These are phyloP conservation scores for Drosophila gaucha DNA, from an alignment of 2,888 invertebrate genomes.

Conservation along the genomic window DNA sequence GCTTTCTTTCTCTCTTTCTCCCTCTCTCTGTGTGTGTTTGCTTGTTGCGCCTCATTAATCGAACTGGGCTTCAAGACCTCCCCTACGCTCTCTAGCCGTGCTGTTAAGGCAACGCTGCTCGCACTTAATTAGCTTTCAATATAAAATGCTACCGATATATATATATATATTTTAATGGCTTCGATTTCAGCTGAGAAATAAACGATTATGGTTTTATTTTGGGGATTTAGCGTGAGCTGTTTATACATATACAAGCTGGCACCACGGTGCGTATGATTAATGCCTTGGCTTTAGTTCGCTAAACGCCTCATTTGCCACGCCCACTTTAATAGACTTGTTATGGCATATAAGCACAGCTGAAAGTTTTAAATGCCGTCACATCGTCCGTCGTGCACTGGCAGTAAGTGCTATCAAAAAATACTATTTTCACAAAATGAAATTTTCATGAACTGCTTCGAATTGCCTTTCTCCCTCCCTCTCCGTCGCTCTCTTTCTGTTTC, in stretches of 20 bases:
- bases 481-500: neutral
- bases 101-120: constrained; percentile 21
- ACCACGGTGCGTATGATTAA: constrained; percentile 57
- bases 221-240: constrained; percentile 26
- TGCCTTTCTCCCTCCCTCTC: neutral
- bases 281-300: constrained; percentile 30
- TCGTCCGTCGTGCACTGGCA: constrained; percentile 23
- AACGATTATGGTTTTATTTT: constrained; percentile 48
- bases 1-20: neutral
- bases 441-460: constrained; percentile 53
- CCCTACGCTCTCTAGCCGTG: no score
- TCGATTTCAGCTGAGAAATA: constrained; percentile 45
- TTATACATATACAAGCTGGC: constrained; percentile 35
- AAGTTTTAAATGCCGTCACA: constrained; percentile 49
- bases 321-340: constrained; percentile 57
- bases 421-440: constrained; percentile 56
- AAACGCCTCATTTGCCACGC: constrained; percentile 52
- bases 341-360: constrained; percentile 47
- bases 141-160: constrained; percentile 62
- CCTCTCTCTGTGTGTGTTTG: constrained; percentile 14
- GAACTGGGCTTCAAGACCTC: constrained; percentile 27
- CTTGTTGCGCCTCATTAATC: constrained; percentile 72
- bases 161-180: constrained; percentile 63
- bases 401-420: constrained; percentile 27
- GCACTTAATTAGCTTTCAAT: constrained; percentile 71